Percentiles rank a stretch among this genome's conserved stretches.
Evolutionary conservation across 2,797 vertebrate species (phyloP).

Genomic region (Gallirallus australis): DNA sequence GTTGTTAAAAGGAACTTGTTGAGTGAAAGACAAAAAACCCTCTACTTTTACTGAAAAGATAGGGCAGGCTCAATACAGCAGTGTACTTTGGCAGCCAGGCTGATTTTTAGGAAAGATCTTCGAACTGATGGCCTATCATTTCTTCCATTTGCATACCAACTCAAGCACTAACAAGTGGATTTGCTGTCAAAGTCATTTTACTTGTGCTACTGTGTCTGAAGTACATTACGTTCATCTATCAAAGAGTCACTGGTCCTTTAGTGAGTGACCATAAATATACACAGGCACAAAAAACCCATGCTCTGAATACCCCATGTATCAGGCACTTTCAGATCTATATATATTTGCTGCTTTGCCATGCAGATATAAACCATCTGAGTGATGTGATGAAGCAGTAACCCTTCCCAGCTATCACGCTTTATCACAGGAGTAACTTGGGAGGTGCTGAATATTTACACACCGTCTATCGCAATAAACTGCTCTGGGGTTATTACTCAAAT

Average conservation of each 20-base stretch:
- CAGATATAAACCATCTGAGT: conserved; percentile 5
- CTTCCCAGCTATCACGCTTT: not conserved
- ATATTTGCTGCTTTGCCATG: not conserved
- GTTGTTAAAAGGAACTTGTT: conserved; percentile 16
- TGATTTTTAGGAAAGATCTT: not conserved
- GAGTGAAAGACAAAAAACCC: conserved; percentile 15
- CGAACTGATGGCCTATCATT: not conserved
- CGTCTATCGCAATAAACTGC: not conserved
- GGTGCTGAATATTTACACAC: conserved; percentile 12
- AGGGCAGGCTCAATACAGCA: not conserved
- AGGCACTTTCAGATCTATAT: not conserved
- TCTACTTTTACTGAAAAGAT: not conserved
- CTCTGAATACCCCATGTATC: not conserved
- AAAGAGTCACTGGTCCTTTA: conserved; percentile 18
- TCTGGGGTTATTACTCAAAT: conserved; percentile 16
- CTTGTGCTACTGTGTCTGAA: not conserved
- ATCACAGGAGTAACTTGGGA: not conserved
- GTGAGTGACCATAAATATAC: conserved; percentile 9
- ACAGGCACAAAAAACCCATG: not conserved
- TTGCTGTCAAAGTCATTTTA: not conserved
- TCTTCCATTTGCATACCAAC: not conserved
- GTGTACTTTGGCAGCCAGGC: not conserved
- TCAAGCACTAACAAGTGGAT: not conserved
- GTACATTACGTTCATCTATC: conserved; percentile 6
- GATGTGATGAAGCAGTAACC: conserved; percentile 12